Evolutionary conservation across 1,140 invertebrate species (phyloP).

Genomic region (Drosophila mauritiana): DNA sequence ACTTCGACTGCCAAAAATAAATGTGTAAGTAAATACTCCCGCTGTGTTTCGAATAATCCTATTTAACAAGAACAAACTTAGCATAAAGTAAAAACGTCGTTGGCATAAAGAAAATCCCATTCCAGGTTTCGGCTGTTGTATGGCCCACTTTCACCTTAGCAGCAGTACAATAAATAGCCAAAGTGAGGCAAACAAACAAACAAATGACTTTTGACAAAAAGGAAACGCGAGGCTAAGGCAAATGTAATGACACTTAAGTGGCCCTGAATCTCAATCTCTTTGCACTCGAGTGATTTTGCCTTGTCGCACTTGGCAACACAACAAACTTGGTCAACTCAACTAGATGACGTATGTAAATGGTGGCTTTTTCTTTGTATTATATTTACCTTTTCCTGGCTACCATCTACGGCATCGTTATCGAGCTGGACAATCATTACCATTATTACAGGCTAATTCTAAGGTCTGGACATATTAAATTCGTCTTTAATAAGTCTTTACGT

Average conservation of each 20-base stretch:
- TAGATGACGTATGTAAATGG: conserved; percentile 36
- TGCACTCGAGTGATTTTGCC: conserved; percentile 71
- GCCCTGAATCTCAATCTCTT: conserved; percentile 74
- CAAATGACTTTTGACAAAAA: conserved; percentile 45
- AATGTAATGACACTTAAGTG: conserved; percentile 65
- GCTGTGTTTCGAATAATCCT: conserved; percentile 26
- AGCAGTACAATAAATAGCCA: conserved; percentile 32
- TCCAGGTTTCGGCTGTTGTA: conserved; percentile 15
- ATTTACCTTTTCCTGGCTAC: conserved; percentile 10
- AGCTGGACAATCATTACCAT: conserved; percentile 11
- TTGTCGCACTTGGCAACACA: conserved; percentile 29
- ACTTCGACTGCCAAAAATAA: conserved; percentile 10
- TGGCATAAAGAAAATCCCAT: background rate
- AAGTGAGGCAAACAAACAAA: conserved; percentile 24
- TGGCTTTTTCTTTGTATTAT: conserved; percentile 5
- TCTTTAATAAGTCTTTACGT: background rate
- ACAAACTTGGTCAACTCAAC: conserved; percentile 28
- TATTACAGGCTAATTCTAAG: conserved; percentile 26
- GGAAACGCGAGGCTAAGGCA: conserved; percentile 19
- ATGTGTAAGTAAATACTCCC: conserved; percentile 20
- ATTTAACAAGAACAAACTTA: conserved; percentile 26
- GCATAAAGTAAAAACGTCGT: conserved; percentile 17
- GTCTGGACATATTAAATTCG: conserved; percentile 15
- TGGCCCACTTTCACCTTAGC: conserved; percentile 37
- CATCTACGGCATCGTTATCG: conserved; percentile 27